Base-by-base conservation (phyloP, 2,888 invertebrate species). In the Diarsia mendica region DNA sequence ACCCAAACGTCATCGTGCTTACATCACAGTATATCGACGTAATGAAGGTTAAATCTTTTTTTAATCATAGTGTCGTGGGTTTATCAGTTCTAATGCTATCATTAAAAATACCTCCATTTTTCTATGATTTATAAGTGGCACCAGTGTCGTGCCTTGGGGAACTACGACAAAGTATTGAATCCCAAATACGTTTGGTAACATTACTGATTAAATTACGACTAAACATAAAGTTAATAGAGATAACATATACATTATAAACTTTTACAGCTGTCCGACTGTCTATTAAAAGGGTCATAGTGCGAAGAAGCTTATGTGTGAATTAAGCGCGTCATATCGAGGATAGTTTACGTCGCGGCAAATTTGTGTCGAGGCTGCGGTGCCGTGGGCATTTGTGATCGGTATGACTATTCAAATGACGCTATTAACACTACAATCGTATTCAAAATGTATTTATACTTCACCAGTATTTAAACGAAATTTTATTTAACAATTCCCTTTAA, bases 301-400 rank as follows among this genome's bases (percentile, higher is more conserved):
- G 80, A 85, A 88, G 88, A 87, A 88, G 86, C 85, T 87, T 80
- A 86, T 73, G 79, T 79, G 79, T 89, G 89, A 89, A 90, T 90
- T 87, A 89, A 91, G 90, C 88, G 81, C 90, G 88, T 91, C 87
- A 89, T 83, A 89, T 88, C 87, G 88, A 84, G 91, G 92, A 94
- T 93, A 94, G 93, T 95, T 94, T 93, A 95, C 93, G 92, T 92
- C 90, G 90, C 88, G 85, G 89, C 87, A 92, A 92, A 96, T 95
- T 94, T 86, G 95, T 96, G 96, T 96, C 96, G 96, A 96, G 96
- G 96, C 90, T 95, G 92, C 88, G 87, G 91, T 85, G 91, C 90
- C 90, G 89, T 90, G 89, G 90, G 91, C 92, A 92, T 92, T 92
- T 93, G 92, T 91, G 92, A 94, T 92, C 91, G 90, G 90, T 91